Evolutionary conservation across 2,797 vertebrate genomes (phyloP).

Genomic region (Sciurus vulgaris): DNA sequence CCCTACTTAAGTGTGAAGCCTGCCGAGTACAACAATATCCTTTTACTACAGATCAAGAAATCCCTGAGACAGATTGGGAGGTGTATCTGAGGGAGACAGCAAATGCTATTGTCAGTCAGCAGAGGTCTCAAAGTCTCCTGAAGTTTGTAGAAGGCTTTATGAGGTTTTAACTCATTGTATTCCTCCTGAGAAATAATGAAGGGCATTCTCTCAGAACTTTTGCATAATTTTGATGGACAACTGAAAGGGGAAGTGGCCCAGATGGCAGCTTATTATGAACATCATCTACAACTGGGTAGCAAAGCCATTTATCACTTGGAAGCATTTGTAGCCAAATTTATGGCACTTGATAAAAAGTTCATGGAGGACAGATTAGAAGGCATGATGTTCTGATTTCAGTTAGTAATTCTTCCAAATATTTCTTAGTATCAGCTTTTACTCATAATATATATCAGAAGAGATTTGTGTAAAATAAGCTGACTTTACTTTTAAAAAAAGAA

Average conservation of each 20-base stretch:
- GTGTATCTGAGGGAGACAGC: slow-evolving; percentile 97
- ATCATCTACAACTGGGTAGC: slow-evolving; percentile 96
- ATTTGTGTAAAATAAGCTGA: slow-evolving; percentile 71
- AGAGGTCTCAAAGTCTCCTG: slow-evolving; percentile 94
- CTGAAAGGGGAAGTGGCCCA: slow-evolving; percentile 97
- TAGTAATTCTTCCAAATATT: neutral
- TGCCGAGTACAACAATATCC: slow-evolving; percentile 98
- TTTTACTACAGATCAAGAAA: slow-evolving; percentile 95
- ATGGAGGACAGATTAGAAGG: slow-evolving; percentile 98
- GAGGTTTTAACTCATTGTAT: slow-evolving; percentile 98
- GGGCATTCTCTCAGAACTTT: slow-evolving; percentile 93
- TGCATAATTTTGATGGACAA: slow-evolving; percentile 97
- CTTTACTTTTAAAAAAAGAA: slow-evolving; percentile 26
- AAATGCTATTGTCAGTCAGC: slow-evolving; percentile 96
- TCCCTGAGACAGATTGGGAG: slow-evolving; percentile 98
- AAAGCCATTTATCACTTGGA: slow-evolving; percentile 99
- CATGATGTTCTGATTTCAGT: slow-evolving; percentile 93
- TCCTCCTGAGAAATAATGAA: slow-evolving; percentile 87
- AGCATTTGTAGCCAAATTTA: slow-evolving; percentile 98
- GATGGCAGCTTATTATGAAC: slow-evolving; percentile 96
- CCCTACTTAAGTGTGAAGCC: slow-evolving; percentile 96
- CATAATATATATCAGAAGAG: slow-evolving; percentile 5
- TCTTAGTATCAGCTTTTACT: neutral
- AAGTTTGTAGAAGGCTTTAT: slow-evolving; percentile 95
- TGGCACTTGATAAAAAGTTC: slow-evolving; percentile 99